Conservation (phyloP, 2,797 vertebrate species). For the Graptemys geographica region DNA sequence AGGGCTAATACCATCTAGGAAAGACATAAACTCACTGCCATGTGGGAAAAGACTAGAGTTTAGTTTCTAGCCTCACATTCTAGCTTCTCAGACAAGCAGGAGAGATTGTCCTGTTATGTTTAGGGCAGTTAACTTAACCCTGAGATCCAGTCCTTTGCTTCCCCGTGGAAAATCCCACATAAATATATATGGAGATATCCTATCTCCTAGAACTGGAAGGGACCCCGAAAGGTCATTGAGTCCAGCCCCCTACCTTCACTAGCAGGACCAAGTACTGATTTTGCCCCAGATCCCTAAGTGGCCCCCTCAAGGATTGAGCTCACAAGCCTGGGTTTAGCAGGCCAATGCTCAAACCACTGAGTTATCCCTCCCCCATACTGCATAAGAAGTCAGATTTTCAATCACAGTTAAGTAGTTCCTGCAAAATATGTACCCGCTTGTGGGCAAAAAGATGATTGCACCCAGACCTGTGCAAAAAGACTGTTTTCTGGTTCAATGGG, state of each 20-base stretch:
- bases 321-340: too few relatives aligned
- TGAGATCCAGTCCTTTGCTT: not conserved
- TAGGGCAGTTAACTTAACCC: not conserved
- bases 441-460: not conserved
- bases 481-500: not conserved
- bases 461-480: too few relatives aligned
- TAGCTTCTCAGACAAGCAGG: not conserved
- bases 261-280: too few relatives aligned
- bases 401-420: not conserved
- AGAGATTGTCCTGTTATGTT: not conserved
- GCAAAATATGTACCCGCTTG: not conserved
- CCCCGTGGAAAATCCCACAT: not conserved
- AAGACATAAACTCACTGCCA: not conserved
- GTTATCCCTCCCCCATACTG: not conserved
- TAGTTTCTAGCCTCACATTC: not conserved
- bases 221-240: too few relatives aligned
- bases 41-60: not conserved
- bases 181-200: too few relatives aligned
- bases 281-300: too few relatives aligned
- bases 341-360: too few relatives aligned
- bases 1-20: not conserved
- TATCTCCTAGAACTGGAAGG: too few relatives aligned
- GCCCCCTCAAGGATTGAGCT: too few relatives aligned
- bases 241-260: too few relatives aligned
- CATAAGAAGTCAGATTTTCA: not conserved